These are phyloP conservation scores for Drosophila albomicans DNA, from an alignment of 1,140 invertebrate genomes.

Conservation along the genomic window DNA sequence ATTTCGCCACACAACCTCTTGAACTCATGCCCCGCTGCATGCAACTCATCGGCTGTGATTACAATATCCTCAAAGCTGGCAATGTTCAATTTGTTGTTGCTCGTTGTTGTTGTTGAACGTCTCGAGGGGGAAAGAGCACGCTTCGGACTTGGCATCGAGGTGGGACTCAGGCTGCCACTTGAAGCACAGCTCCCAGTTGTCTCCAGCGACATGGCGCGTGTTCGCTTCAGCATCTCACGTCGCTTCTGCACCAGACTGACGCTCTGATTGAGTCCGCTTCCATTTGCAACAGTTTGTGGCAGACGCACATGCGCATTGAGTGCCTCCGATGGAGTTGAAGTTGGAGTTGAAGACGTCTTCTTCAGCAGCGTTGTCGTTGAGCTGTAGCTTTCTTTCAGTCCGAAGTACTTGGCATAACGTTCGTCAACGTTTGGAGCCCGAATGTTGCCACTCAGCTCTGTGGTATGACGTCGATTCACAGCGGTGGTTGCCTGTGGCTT, in stretches of 20 bases:
- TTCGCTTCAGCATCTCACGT: conserved; percentile 65
- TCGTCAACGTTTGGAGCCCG: conserved; percentile 59
- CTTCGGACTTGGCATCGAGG: conserved; percentile 61
- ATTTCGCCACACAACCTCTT: conserved; percentile 39
- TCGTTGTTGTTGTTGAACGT: too few species aligned
- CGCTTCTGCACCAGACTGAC: conserved; percentile 47
- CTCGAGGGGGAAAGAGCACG: conserved; percentile 47
- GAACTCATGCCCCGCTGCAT: conserved; percentile 30
- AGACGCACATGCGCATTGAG: conserved; percentile 60
- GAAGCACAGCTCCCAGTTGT: background rate
- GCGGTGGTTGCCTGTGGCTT: conserved; percentile 14
- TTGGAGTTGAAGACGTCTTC: background rate
- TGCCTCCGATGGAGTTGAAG: conserved; percentile 44
- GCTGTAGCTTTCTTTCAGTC: conserved; percentile 44
- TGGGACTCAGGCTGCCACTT: conserved; percentile 50
- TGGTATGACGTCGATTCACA: conserved; percentile 58
- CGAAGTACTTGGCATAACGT: conserved; percentile 78
- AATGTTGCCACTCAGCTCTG: conserved; percentile 37
- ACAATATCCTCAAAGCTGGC: conserved; percentile 72
- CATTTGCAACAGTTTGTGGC: background rate
- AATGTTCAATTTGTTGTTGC: conserved; percentile 27
- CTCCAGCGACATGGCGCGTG: conserved; percentile 65
- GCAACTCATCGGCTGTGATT: conserved; percentile 71
- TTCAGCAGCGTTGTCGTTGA: conserved; percentile 42
- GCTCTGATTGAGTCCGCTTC: background rate